A percentile compares a stretch with the other conserved stretches of the same genome.
These are phyloP conservation scores for Brachyrhaphis roseni DNA, from an alignment of 2,797 vertebrate genomes.

Conservation along the genomic window DNA sequence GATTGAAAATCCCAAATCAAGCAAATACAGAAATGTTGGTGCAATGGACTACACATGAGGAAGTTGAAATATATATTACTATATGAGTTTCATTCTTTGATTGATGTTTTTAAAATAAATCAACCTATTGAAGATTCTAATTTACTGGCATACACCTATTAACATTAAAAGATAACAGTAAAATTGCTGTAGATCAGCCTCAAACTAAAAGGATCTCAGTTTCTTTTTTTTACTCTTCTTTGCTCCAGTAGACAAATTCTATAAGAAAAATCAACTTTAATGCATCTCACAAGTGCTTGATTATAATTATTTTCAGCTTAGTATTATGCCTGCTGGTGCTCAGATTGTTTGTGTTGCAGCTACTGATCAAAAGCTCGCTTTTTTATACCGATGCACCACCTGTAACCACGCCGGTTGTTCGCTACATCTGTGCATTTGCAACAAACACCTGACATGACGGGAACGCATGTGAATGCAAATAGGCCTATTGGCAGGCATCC, in stretches of 20 bases:
- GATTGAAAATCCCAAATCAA: neutral
- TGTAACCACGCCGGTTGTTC: slow-evolving; percentile 30
- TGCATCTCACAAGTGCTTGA: slow-evolving; percentile 2
- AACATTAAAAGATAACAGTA: slow-evolving; percentile 21
- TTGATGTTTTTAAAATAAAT: neutral
- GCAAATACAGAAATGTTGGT: neutral
- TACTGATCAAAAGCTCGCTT: slow-evolving; percentile 35
- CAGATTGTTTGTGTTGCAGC: slow-evolving; percentile 18
- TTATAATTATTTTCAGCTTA: neutral
- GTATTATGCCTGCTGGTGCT: slow-evolving; percentile 2
- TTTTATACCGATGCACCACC: slow-evolving; percentile 38
- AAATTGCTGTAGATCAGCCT: slow-evolving; percentile 12
- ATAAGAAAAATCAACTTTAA: neutral
- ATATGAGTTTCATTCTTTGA: neutral
- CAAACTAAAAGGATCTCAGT: neutral
- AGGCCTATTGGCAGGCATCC: slow-evolving; percentile 27
- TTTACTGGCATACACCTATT: slow-evolving; percentile 16
- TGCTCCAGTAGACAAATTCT: neutral
- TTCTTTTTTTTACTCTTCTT: slow-evolving; percentile 4
- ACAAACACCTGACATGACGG: slow-evolving; percentile 24
- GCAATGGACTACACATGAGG: neutral
- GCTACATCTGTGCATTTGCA: slow-evolving; percentile 45
- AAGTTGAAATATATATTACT: neutral
- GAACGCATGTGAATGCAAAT: slow-evolving; percentile 45
- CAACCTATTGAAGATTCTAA: neutral